Base-by-base conservation (phyloP, 2,113 vertebrate species). In the Petromus typicus region DNA sequence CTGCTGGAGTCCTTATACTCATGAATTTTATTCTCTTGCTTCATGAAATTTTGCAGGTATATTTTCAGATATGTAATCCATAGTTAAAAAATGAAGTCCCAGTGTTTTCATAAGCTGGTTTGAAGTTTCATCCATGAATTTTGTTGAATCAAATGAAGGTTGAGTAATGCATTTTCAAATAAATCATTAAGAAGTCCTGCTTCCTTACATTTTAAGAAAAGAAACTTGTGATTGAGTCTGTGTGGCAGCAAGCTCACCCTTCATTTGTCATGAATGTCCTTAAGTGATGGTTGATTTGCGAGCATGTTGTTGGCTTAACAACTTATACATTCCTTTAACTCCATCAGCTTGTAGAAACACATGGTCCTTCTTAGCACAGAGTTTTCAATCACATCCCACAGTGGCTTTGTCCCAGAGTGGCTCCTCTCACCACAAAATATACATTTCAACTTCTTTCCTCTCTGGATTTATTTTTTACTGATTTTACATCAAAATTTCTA, bases 331-430 rank as follows among this genome's bases (percentile, higher is more conserved):
- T 76, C 98, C 98, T 5, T 48, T 30, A 4, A 0, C 5, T 92
- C 83, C 66, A 86, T 98, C 97, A 0, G 69, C 95, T 78, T 98
- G 87, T 64, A 96, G 90, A 7, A 97, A 86, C 0, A 98, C 98
- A 0, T 97, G 59, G 1, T 98, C 98, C 1, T 94, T 98, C 45
- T 96, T 94, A 73, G 40, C 51, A 76, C 98, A 98, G 12, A 32
- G 4, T 73, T 92, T 93, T 54, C 97, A 57, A 40, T 99, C 98
- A 0, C 98, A 99, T 17, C 98, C 98, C 97, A 98, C 98, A 0
- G 98, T 98, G 73, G 98, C 98, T 78, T 98, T 16, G 25, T 18
- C 98, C 98, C 97, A 98, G 98, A 0, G 98, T 98, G 66, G 98
- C 98, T 73, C 98, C 98, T 73, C 89, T 98, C 96, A 30, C 23